phyloP scores from a whole-genome alignment of 2,797 vertebrate species.

The Liasis olivaceus region DNA sequence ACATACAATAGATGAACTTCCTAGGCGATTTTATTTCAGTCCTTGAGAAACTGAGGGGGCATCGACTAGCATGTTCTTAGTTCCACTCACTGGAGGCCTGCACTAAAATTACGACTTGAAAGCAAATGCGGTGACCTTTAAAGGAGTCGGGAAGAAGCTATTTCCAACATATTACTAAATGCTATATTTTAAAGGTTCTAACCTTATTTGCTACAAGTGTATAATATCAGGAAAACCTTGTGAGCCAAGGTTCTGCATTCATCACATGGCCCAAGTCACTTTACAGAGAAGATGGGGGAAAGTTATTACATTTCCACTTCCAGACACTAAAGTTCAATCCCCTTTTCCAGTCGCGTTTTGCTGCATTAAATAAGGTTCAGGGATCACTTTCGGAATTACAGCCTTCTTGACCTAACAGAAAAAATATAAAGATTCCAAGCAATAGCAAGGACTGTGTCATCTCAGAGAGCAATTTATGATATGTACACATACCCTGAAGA shows the following conservation, averaged over 20 bases:
- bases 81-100: slow-evolving; percentile 59
- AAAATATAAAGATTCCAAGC: slow-evolving; percentile 66
- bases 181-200: slow-evolving; percentile 83
- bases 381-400: slow-evolving; percentile 70
- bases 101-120: slow-evolving; percentile 72
- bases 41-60: slow-evolving; percentile 62
- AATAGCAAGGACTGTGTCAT: slow-evolving; percentile 53
- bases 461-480: slow-evolving; percentile 53
- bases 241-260: slow-evolving; percentile 73
- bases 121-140: slow-evolving; percentile 83
- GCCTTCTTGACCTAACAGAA: slow-evolving; percentile 67
- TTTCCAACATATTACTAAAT: slow-evolving; percentile 79
- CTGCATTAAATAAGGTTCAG: slow-evolving; percentile 76
- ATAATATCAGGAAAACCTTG: slow-evolving; percentile 76
- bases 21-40: slow-evolving; percentile 61
- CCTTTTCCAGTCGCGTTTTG: slow-evolving; percentile 67
- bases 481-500: neutral
- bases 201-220: slow-evolving; percentile 81
- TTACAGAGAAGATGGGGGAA: slow-evolving; percentile 67
- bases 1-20: slow-evolving; percentile 18
- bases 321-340: slow-evolving; percentile 76
- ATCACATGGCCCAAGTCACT: slow-evolving; percentile 70
- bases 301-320: slow-evolving; percentile 78
- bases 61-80: slow-evolving; percentile 62
- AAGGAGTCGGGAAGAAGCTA: slow-evolving; percentile 75